These are phyloP conservation scores for Mormoops blainvillei DNA, from an alignment of 2,113 vertebrate species.

Conservation along the genomic window DNA sequence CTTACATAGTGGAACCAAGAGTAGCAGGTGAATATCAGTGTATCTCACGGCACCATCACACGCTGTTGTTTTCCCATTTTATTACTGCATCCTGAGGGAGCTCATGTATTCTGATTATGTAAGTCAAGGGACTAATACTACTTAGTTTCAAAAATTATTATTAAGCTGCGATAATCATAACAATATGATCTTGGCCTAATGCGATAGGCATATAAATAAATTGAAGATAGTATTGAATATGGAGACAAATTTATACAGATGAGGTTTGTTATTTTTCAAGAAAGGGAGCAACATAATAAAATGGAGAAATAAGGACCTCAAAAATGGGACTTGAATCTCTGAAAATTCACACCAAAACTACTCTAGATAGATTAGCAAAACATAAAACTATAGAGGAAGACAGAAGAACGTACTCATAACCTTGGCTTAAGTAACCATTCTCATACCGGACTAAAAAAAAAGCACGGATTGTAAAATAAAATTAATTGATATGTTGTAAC, in stretches of 20 bases:
- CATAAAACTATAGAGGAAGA: neutral
- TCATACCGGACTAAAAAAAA: neutral
- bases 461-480: neutral
- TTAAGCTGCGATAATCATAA: neutral
- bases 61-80: neutral
- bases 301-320: neutral
- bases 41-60: neutral
- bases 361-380: neutral
- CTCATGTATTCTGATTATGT: neutral
- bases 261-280: neutral
- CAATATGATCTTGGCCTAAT: neutral
- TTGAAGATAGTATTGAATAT: neutral
- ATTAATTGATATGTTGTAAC: neutral
- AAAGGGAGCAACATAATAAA: neutral
- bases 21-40: neutral
- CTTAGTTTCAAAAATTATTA: neutral
- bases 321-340: neutral
- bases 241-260: neutral
- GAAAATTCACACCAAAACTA: neutral
- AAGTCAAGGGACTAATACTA: neutral
- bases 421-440: neutral
- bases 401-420: neutral
- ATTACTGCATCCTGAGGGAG: neutral
- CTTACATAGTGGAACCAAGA: neutral
- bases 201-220: neutral